A percentile compares a stretch with the other conserved stretches of the same genome.
phyloP scores from a whole-genome alignment of 2,888 invertebrate genomes.

The Gortyna flavago region DNA sequence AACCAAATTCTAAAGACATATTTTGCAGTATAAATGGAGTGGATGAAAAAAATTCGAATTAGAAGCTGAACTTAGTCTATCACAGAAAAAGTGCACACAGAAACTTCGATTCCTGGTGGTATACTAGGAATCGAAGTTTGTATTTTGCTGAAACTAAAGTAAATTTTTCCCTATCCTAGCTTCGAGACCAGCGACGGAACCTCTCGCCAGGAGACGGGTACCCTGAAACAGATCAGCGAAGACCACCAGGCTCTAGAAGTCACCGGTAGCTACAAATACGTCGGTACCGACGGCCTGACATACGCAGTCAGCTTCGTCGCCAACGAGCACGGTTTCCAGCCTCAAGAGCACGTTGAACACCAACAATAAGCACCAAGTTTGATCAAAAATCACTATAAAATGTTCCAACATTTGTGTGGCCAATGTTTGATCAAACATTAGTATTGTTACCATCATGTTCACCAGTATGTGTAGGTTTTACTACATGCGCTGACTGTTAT shows the following conservation, averaged over 20 bases:
- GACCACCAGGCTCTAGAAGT: slow-evolving; percentile 88
- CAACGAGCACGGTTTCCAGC: slow-evolving; percentile 91
- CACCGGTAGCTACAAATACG: slow-evolving; percentile 88
- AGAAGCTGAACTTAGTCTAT: neutral
- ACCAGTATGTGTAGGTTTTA: slow-evolving; percentile 78
- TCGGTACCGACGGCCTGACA: slow-evolving; percentile 88
- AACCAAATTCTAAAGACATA: neutral
- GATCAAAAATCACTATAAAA: slow-evolving; percentile 51
- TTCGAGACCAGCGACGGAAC: slow-evolving; percentile 89
- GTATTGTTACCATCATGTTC: slow-evolving; percentile 20
- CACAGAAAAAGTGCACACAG: neutral
- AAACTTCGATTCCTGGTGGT: too few relatives aligned
- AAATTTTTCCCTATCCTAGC: slow-evolving; percentile 63
- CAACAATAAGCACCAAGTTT: slow-evolving; percentile 63
- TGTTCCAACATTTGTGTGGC: slow-evolving; percentile 39
- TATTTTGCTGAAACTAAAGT: neutral
- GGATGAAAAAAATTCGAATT: neutral
- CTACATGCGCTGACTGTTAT: slow-evolving; percentile 68
- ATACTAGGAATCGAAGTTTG: neutral
- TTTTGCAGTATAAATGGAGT: neutral
- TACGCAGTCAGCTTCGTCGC: slow-evolving; percentile 90
- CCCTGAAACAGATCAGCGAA: slow-evolving; percentile 87
- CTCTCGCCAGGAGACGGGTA: slow-evolving; percentile 88
- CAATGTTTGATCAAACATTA: slow-evolving; percentile 47
- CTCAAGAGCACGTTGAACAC: slow-evolving; percentile 83